Conservation (phyloP, 2,113 vertebrate species). For the Trochalopteron elliotii region DNA sequence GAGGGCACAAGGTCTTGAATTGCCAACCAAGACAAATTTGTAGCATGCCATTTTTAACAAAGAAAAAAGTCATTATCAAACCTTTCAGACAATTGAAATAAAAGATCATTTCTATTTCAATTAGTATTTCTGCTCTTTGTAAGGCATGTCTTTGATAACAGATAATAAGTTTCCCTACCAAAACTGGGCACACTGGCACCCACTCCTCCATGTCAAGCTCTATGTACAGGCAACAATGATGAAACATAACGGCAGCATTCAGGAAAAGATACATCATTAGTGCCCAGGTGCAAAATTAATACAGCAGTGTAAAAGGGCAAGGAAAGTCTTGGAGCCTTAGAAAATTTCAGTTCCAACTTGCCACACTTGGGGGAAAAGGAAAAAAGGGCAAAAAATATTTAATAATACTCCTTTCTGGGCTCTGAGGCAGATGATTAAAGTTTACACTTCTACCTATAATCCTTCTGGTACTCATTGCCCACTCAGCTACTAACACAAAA, state of each 20-base stretch:
- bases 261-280: neutral
- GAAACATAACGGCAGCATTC: neutral
- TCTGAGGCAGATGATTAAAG: neutral
- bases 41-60: neutral
- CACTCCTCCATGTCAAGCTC: neutral
- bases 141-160: neutral
- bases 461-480: neutral
- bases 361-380: neutral
- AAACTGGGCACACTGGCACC: neutral
- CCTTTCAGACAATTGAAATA: neutral
- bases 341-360: neutral
- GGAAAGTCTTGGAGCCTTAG: neutral
- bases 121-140: neutral
- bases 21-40: neutral
- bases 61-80: neutral
- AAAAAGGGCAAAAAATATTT: neutral
- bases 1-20: neutral
- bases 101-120: neutral
- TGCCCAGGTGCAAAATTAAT: neutral
- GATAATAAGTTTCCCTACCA: neutral
- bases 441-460: neutral
- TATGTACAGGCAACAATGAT: fast-evolving
- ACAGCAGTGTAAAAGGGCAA: neutral
- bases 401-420: neutral
- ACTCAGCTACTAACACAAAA: neutral